Evolutionary conservation across 2,113 vertebrate genomes (phyloP).

Genomic region (Potamarius usumacintae): DNA sequence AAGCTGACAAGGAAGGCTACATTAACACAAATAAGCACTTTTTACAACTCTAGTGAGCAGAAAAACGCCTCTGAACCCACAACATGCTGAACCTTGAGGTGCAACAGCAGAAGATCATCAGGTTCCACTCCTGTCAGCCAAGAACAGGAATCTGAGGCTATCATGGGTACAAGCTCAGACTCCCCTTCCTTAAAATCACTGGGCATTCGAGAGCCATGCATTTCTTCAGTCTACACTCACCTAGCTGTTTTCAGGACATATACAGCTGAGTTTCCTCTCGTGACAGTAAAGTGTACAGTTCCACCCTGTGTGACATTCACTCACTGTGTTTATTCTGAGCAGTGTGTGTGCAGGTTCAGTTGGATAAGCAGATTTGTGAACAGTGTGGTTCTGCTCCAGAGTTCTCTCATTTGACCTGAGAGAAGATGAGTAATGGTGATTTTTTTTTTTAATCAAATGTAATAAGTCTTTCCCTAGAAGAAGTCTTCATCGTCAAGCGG

Average conservation of each 20-base stretch:
- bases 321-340: conserved; percentile 9
- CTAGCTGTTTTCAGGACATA: background rate
- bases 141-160: background rate
- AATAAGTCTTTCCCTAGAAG: background rate
- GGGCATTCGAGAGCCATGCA: background rate
- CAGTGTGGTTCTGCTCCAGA: background rate
- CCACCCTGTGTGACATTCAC: background rate
- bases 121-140: background rate
- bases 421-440: background rate
- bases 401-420: too few species aligned
- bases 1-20: background rate
- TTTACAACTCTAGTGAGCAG: background rate
- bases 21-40: background rate
- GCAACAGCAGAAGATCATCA: background rate
- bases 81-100: background rate
- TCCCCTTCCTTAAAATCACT: too few species aligned
- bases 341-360: background rate
- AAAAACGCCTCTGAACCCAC: background rate
- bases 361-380: background rate
- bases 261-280: background rate
- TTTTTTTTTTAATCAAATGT: background rate
- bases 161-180: too few species aligned
- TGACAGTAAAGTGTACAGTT: background rate
- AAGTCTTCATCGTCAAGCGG: too few species aligned
- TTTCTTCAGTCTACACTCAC: background rate